Base-by-base conservation (phyloP, 2,888 invertebrate species). In the Notodonta ziczac region DNA sequence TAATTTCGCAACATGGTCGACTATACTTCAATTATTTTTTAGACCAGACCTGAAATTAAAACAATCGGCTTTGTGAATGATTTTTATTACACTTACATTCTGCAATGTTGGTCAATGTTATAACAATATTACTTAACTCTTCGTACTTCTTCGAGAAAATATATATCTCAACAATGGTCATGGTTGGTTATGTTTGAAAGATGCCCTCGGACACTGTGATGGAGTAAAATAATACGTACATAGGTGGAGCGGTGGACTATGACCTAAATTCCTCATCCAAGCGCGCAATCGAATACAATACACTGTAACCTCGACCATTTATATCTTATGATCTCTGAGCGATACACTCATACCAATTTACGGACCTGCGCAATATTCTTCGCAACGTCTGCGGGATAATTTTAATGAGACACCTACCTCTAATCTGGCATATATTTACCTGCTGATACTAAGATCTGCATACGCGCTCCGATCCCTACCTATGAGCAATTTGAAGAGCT, bases 401-500 rank as follows among this genome's bases (percentile, higher is more conserved):
- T 52, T 54, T 57, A 67, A 67, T 74, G 64, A 63, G 46, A 48
- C 55, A 58, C 53, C 8, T 57, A 56, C 42, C 42, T 10, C 12
- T 10, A 12, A 8, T 40, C 42, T 10, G 42, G 35, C 35, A 2
- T 42, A 2, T 42, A 10, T 42, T 9, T 42, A 42, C 10, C 42
- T 4, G 42, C 42, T 42, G 42, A 42, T 24, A 24, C 24, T 67
- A 58, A 56, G 61, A 77, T 80, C 75, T 74, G 65, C 74, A 74
- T 80, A 76, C 8, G 39, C 7, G 6, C 10, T 13, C 54, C 39
- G n/a, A n/a, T 50, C 7, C 16, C 35, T 65, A 5, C 6, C 44
- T 24, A 67, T 62, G 64, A 77, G 72, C 73, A 72, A 78, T 76
- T 78, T 73, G 73, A 73, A 64, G 69, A 73, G 67, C 72, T 77